Conservation (phyloP, 2,888 invertebrate genomes). For the Agrotis ipsilon region DNA sequence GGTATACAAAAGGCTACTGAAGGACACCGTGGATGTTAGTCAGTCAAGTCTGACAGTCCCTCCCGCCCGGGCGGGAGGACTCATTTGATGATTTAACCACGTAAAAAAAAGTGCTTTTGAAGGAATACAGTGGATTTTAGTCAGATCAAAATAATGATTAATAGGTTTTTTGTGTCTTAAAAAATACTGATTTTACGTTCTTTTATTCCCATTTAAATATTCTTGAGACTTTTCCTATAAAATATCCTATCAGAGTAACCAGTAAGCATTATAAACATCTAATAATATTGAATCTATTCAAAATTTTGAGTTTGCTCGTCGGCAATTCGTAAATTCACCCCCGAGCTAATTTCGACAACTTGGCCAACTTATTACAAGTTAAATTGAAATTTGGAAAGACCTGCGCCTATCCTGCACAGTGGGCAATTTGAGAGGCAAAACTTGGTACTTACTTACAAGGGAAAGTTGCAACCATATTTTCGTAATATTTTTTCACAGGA, state of each 20-base stretch:
- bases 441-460: conserved; percentile 58
- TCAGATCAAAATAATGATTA: too few relatives aligned
- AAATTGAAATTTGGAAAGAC: conserved; percentile 85
- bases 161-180: too few relatives aligned
- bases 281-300: conserved; percentile 53
- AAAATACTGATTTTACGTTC: neutral
- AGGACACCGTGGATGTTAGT: too few relatives aligned
- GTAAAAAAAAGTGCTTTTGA: too few relatives aligned
- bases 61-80: too few relatives aligned
- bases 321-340: conserved; percentile 70
- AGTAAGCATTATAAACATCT: conserved; percentile 16
- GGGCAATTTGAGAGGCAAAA: conserved; percentile 70
- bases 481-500: conserved; percentile 61
- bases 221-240: neutral
- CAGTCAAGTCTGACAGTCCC: too few relatives aligned
- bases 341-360: conserved; percentile 80
- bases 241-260: neutral
- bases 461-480: conserved; percentile 63
- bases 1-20: too few relatives aligned
- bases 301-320: conserved; percentile 59
- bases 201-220: conserved; percentile 1
- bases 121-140: too few relatives aligned
- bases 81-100: too few relatives aligned
- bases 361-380: conserved; percentile 84
- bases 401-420: conserved; percentile 69